phyloP scores from a whole-genome alignment of 2,888 invertebrate genomes.

The Cistogaster globosa region DNA sequence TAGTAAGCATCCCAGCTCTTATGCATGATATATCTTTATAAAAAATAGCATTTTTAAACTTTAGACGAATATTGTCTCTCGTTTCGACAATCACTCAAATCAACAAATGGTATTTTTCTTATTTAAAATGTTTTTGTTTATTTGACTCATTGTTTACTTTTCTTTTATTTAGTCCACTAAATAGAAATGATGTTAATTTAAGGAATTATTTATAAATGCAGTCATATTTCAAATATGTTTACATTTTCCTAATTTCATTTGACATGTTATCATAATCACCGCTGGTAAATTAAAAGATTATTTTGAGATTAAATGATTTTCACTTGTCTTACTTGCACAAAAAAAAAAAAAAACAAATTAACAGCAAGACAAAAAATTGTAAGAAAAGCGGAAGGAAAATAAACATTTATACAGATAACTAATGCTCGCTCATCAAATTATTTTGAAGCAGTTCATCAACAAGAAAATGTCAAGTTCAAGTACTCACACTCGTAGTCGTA shows the following conservation, averaged over 20 bases:
- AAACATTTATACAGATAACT: conserved; percentile 46
- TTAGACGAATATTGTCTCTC: not conserved
- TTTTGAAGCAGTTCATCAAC: conserved; percentile 55
- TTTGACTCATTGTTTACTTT: not conserved
- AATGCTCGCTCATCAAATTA: conserved; percentile 28
- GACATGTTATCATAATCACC: conserved; percentile 45
- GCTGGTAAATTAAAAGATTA: conserved; percentile 60
- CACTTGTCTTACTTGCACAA: conserved; percentile 25
- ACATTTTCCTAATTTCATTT: conserved; percentile 30
- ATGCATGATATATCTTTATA: too few relatives aligned
- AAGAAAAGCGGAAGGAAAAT: conserved; percentile 24
- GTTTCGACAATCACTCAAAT: not conserved
- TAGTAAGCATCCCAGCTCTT: too few relatives aligned
- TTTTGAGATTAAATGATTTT: conserved; percentile 64
- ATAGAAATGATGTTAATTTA: not conserved
- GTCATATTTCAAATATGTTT: conserved; percentile 11
- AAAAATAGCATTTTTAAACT: too few relatives aligned
- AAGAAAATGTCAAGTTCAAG: conserved; percentile 71
- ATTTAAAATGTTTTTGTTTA: not conserved
- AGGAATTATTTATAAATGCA: not conserved
- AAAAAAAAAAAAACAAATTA: conserved; percentile 29
- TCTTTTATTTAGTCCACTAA: too few relatives aligned
- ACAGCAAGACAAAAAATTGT: not conserved
- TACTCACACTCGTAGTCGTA: conserved; percentile 17
- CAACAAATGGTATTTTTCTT: conserved; percentile 25